Base-by-base conservation (phyloP, 2,113 vertebrate genomes). In the Tupaia chinensis region DNA sequence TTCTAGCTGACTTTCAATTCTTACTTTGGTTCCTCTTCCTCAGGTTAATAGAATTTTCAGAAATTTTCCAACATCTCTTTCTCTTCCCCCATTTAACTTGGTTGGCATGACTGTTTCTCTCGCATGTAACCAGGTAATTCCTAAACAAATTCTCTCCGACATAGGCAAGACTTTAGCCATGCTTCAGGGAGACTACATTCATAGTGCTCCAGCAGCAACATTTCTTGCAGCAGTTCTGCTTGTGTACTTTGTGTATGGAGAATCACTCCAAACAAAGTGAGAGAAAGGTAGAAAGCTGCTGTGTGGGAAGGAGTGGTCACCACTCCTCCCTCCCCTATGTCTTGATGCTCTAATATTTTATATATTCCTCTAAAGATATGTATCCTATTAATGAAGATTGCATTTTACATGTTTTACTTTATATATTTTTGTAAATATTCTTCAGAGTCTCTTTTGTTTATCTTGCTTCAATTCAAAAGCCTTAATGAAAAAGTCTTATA, bases 321-420 rank as follows among this genome's bases (percentile, higher is more conserved):
- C 44, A 5, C 6, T 53, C 10, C 56, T 84, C 7, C 25, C 23
- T 86, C 17, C 11, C 60, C 58, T 66, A 61, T 12, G 1, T 3
- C 6, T 90, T 87, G 69, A 77, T 69, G 70, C 15, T 29, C 10
- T 89, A 87, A 66, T 92, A 56, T 95, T 92, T 89, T 94, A 92
- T 84, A 77, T 94, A 19, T 77, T 93, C 11, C 16, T 78, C 15
- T 54, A 56, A 96, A 85, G 53, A 74, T n/a, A 74, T 88, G n/a
- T 83, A 23, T 92, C 72, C 76, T 91, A 82, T 81, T 88, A 91
- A 85, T 32, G 9, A 93, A 81, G 27, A 0, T 27, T 70, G 0
- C 44, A 58, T 79, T 95, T 95, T 16, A 84, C 79, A 79, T 85
- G 27, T 88, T 76, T 89, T 89, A 53, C 78, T 91, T 94, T 91